These are phyloP conservation scores for Caenorhabditis japonica DNA, from an alignment of 2,888 invertebrate genomes.

Conservation along the genomic window DNA sequence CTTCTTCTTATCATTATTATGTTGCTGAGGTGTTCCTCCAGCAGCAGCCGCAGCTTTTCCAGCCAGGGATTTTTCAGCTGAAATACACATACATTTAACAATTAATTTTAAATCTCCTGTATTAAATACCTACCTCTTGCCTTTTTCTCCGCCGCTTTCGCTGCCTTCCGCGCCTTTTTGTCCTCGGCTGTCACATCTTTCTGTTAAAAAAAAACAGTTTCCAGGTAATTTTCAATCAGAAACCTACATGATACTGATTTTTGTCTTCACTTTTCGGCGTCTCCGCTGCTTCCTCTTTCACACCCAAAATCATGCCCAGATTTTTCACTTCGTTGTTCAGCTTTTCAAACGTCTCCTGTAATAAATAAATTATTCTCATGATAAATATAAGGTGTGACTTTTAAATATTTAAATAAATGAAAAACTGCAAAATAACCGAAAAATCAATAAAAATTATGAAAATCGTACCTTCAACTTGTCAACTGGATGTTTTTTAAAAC, in stretches of 20 bases:
- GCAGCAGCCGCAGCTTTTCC: slow-evolving; percentile 42
- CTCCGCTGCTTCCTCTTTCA: not conserved
- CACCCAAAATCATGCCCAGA: slow-evolving; percentile 51
- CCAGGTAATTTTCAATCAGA: not conserved
- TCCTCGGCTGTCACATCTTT: slow-evolving; percentile 59
- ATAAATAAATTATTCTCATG: not conserved
- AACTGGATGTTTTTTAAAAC: slow-evolving; percentile 29
- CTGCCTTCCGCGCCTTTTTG: slow-evolving; percentile 57
- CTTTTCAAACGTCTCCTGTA: slow-evolving; percentile 53
- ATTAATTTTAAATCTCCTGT: not conserved
- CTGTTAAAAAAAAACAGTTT: slow-evolving; percentile 11
- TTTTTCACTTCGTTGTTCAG: slow-evolving; percentile 47
- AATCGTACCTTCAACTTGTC: slow-evolving; percentile 34
- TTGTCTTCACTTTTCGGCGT: slow-evolving; percentile 20
- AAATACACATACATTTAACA: not conserved
- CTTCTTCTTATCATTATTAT: slow-evolving; percentile 1
- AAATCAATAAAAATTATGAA: not conserved
- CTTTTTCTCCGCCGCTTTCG: slow-evolving; percentile 64
- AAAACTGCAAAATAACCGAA: slow-evolving; percentile 4
- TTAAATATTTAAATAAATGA: slow-evolving; percentile 3
- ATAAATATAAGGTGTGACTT: not conserved
- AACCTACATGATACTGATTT: slow-evolving; percentile 30
- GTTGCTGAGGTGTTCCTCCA: slow-evolving; percentile 9
- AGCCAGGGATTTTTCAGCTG: slow-evolving; percentile 49
- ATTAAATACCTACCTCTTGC: slow-evolving; percentile 45